Conservation (phyloP, 2,113 vertebrate genomes). For the Poecile atricapillus region DNA sequence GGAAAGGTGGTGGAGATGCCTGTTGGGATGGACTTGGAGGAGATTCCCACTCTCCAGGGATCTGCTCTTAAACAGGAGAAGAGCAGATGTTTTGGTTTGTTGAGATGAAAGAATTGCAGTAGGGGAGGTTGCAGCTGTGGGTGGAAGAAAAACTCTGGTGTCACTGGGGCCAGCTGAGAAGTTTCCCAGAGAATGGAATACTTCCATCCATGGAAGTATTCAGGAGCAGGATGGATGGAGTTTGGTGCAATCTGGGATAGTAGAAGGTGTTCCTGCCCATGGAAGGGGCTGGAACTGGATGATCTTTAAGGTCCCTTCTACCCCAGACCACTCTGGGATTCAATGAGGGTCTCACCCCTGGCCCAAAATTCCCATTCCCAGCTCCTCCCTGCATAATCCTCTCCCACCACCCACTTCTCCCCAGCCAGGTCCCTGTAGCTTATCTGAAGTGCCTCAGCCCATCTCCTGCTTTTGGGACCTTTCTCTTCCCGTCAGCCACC, state of each 20-base stretch:
- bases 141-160: rapidly evolving
- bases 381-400: background rate
- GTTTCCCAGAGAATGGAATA: background rate
- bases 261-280: background rate
- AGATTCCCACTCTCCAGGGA: background rate
- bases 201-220: background rate
- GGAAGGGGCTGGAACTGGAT: background rate
- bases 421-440: background rate
- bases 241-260: background rate
- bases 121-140: background rate
- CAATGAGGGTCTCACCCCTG: background rate
- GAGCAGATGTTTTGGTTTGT: background rate
- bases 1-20: background rate
- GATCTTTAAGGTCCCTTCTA: background rate
- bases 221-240: background rate
- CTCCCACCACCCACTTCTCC: background rate
- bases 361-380: background rate
- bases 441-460: background rate
- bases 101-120: background rate
- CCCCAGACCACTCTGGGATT: background rate
- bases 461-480: background rate
- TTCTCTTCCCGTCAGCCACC: background rate
- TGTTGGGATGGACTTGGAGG: background rate
- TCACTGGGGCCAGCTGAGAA: background rate
- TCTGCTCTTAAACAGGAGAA: background rate